Conservation (phyloP, 1,140 invertebrate genomes). For the Pseudobourletiella spinata region DNA sequence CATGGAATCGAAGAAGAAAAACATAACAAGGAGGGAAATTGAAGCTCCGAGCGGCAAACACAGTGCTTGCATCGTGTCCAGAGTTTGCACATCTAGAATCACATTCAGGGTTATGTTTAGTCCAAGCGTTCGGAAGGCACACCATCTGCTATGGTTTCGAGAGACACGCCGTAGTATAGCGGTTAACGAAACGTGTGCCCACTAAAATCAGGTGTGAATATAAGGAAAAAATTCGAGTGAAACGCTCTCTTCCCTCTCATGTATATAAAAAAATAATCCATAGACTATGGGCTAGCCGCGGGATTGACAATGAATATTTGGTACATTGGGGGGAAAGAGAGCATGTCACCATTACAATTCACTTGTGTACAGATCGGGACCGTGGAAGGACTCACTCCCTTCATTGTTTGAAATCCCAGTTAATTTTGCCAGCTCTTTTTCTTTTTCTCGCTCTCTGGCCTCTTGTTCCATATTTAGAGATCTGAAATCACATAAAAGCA, state of each 20-base stretch:
- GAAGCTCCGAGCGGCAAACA: slow-evolving; percentile 93
- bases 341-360: neutral
- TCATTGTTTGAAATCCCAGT: slow-evolving; percentile 36
- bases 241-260: slow-evolving; percentile 4
- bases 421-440: slow-evolving; percentile 54
- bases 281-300: too few species aligned
- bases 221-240: neutral
- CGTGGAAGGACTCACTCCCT: slow-evolving; percentile 27
- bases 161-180: too few species aligned
- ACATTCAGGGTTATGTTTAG: too few species aligned
- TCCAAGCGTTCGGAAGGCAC: too few species aligned
- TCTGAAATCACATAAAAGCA: too few species aligned
- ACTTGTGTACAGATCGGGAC: slow-evolving; percentile 2
- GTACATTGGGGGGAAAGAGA: neutral
- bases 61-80: slow-evolving; percentile 93
- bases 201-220: too few species aligned
- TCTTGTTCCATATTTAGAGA: slow-evolving; percentile 90
- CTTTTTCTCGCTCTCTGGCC: slow-evolving; percentile 70
- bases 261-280: too few species aligned
- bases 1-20: slow-evolving; percentile 98
- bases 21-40: slow-evolving; percentile 92
- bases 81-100: slow-evolving; percentile 73
- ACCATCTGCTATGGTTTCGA: too few species aligned
- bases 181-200: too few species aligned
- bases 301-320: too few species aligned